A percentile compares a stretch with the other conserved stretches of the same genome.
Evolutionary conservation across 2,113 vertebrate genomes (phyloP).

Genomic region (Nicator chloris): DNA sequence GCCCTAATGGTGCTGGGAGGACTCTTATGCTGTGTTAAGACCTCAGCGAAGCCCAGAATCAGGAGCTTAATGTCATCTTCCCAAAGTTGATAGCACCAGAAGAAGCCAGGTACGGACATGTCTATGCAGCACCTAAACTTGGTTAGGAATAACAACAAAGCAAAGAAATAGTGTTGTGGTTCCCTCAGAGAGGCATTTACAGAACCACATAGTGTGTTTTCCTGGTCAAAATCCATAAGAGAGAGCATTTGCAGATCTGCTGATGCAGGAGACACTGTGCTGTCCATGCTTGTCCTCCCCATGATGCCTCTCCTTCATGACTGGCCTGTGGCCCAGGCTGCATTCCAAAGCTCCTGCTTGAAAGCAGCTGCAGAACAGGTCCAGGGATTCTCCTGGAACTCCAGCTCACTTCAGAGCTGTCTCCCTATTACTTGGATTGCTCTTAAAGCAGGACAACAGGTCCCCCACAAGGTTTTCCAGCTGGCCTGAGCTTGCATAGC

Average conservation of each 20-base stretch:
- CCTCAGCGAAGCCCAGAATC: background rate
- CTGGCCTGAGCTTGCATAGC: background rate
- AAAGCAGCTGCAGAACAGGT: background rate
- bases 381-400: background rate
- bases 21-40: background rate
- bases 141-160: background rate
- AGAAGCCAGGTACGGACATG: background rate
- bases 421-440: background rate
- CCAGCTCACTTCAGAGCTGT: background rate
- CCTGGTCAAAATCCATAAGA: background rate
- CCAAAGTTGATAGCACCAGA: background rate
- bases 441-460: background rate
- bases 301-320: background rate
- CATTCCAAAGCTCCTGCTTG: background rate
- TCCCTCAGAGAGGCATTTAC: background rate
- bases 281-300: background rate
- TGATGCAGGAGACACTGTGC: background rate
- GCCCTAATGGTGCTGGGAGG: background rate
- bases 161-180: background rate
- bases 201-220: background rate
- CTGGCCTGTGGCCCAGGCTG: background rate
- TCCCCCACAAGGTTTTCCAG: background rate
- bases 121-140: background rate
- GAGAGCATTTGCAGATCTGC: background rate
- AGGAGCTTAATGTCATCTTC: background rate